Percentiles rank a stretch among this genome's conserved stretches.
phyloP scores from a whole-genome alignment of 1,140 invertebrate species.

The Luehdorfia chinensis region DNA sequence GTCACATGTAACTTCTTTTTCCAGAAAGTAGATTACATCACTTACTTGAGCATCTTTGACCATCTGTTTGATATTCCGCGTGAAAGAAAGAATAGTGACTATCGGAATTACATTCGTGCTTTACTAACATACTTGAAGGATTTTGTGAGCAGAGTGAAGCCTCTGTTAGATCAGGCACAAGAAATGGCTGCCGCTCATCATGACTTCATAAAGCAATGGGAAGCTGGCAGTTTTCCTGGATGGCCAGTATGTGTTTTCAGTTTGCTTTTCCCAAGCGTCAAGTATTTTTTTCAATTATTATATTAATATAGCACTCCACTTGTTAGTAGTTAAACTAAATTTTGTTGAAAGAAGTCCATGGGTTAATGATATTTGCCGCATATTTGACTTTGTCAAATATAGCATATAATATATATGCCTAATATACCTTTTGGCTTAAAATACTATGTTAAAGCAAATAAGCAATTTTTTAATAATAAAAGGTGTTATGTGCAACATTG shows the following conservation, averaged over 20 bases:
- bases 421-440: too few species aligned
- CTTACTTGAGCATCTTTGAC: slow-evolving; percentile 96
- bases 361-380: too few species aligned
- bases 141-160: slow-evolving; percentile 92
- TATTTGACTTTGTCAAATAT: too few species aligned
- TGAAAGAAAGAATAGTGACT: slow-evolving; percentile 96
- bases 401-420: too few species aligned
- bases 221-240: slow-evolving; percentile 92
- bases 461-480: too few species aligned
- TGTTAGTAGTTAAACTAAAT: too few species aligned
- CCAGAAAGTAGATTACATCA: slow-evolving; percentile 97
- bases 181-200: slow-evolving; percentile 87
- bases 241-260: slow-evolving; percentile 91
- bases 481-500: too few species aligned
- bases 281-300: slow-evolving; percentile 9
- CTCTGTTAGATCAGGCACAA: slow-evolving; percentile 90
- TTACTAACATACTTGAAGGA: slow-evolving; percentile 93
- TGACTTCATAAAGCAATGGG: slow-evolving; percentile 94
- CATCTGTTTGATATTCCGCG: slow-evolving; percentile 97
- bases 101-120: slow-evolving; percentile 90
- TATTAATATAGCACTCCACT: slow-evolving; percentile 23
- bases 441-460: too few species aligned
- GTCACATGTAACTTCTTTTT: too few species aligned
- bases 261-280: too few species aligned
- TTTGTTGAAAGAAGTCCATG: too few species aligned